Evolutionary conservation across 2,113 vertebrate genomes (phyloP).

Genomic region (Cebidichthys violaceus): DNA sequence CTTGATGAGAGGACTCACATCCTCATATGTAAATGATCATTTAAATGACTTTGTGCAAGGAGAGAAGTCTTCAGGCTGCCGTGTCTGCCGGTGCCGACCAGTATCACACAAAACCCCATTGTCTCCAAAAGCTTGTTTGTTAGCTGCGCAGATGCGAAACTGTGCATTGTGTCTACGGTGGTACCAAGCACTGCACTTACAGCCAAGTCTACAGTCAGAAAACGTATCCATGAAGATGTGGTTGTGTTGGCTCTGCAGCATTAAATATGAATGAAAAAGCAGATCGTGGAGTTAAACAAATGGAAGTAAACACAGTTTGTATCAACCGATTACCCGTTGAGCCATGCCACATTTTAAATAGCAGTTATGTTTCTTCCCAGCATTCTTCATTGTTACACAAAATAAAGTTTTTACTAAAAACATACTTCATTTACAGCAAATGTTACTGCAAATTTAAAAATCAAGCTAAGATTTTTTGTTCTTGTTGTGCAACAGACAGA

Average conservation of each 20-base stretch:
- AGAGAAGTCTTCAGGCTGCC: neutral
- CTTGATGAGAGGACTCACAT: neutral
- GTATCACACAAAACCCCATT: constrained; percentile 45
- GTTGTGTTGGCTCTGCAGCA: neutral
- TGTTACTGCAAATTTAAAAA: neutral
- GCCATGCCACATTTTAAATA: neutral
- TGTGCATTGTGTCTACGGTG: constrained; percentile 35
- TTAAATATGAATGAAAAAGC: neutral
- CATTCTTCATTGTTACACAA: neutral
- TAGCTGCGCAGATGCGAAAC: constrained; percentile 24
- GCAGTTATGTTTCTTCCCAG: neutral
- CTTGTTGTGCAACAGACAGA: neutral
- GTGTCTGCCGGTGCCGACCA: constrained; percentile 1
- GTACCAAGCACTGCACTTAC: constrained; percentile 25
- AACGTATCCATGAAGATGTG: neutral
- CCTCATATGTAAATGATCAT: constrained; percentile 26
- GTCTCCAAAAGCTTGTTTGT: constrained; percentile 30
- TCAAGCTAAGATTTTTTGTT: neutral
- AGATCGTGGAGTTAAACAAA: neutral
- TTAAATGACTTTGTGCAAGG: neutral
- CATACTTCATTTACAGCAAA: neutral
- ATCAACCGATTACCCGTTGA: neutral
- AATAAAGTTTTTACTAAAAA: no score
- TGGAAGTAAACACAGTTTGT: neutral
- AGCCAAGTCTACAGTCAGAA: neutral